These are phyloP conservation scores for Eublepharis macularius DNA, from an alignment of 2,113 vertebrate genomes.

Conservation along the genomic window DNA sequence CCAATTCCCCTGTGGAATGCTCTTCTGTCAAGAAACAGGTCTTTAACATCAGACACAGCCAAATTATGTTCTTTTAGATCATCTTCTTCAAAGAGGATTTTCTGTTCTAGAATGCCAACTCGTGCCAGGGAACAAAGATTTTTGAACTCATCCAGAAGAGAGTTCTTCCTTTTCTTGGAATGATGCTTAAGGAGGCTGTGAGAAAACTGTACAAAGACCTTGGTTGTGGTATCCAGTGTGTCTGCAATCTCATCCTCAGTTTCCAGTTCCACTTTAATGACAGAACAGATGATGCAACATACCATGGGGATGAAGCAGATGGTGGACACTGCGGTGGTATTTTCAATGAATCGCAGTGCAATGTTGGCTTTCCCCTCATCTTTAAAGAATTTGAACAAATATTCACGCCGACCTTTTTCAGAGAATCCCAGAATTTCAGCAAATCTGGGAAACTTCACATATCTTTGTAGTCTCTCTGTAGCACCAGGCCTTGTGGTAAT, in stretches of 20 bases:
- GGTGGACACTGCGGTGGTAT: conserved; percentile 9
- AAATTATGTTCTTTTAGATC: conserved; percentile 14
- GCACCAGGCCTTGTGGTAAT: conserved; percentile 52
- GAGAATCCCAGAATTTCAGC: conserved; percentile 31
- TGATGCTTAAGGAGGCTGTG: background rate
- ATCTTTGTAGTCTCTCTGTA: conserved; percentile 1
- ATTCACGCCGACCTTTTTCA: conserved; percentile 11
- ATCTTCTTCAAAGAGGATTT: conserved; percentile 24
- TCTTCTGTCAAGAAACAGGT: conserved; percentile 40
- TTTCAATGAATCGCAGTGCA: conserved; percentile 6
- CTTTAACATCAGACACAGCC: background rate
- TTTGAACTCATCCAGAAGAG: background rate
- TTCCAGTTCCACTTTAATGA: conserved; percentile 21
- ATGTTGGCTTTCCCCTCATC: background rate
- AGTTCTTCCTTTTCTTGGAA: background rate
- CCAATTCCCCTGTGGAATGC: background rate
- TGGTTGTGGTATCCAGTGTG: conserved; percentile 23
- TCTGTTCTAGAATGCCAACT: background rate
- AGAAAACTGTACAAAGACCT: conserved; percentile 16
- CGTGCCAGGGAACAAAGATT: conserved; percentile 26
- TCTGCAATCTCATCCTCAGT: background rate
- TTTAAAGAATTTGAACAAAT: conserved; percentile 20
- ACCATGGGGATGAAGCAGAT: conserved; percentile 36
- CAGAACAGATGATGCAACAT: conserved; percentile 39
- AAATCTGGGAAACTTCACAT: background rate